Conservation (phyloP, 2,888 invertebrate species). For the Ceratothoa steindachneri region DNA sequence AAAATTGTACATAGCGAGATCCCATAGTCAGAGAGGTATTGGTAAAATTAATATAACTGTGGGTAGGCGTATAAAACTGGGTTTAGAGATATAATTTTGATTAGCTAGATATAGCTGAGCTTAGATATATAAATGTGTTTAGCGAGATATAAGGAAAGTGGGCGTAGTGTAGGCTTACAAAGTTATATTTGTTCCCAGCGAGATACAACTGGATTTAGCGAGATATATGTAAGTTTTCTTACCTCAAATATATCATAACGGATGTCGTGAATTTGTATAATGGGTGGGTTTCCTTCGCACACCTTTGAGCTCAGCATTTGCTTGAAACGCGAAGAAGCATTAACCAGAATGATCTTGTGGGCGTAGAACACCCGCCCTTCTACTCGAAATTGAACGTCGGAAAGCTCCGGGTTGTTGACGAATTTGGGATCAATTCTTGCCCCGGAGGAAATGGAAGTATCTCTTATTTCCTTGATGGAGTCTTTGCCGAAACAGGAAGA, state of each 20-base stretch:
- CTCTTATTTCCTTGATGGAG: slow-evolving; percentile 70
- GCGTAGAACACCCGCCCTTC: slow-evolving; percentile 87
- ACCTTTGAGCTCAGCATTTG: slow-evolving; percentile 76
- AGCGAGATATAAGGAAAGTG: too few relatives aligned
- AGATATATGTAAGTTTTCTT: too few relatives aligned
- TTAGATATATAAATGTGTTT: too few relatives aligned
- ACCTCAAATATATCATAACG: slow-evolving; percentile 89
- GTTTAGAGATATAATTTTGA: too few relatives aligned
- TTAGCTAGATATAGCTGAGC: too few relatives aligned
- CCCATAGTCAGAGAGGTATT: too few relatives aligned
- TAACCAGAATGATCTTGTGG: slow-evolving; percentile 87
- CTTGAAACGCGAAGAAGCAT: slow-evolving; percentile 78
- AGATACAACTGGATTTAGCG: too few relatives aligned
- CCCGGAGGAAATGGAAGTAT: slow-evolving; percentile 57
- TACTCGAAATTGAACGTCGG: slow-evolving; percentile 86
- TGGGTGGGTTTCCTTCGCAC: slow-evolving; percentile 71
- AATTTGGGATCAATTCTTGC: slow-evolving; percentile 86
- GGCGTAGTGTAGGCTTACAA: too few relatives aligned
- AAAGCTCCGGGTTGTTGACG: slow-evolving; percentile 87
- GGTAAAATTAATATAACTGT: too few relatives aligned
- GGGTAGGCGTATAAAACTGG: too few relatives aligned
- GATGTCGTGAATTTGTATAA: slow-evolving; percentile 87
- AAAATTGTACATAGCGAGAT: too few relatives aligned
- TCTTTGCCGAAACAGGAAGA: slow-evolving; percentile 86
- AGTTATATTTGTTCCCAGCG: too few relatives aligned